Percentiles rank a stretch among this genome's conserved stretches.
Conservation (phyloP, 2,888 invertebrate genomes). For the Augochlorella aurata region DNA sequence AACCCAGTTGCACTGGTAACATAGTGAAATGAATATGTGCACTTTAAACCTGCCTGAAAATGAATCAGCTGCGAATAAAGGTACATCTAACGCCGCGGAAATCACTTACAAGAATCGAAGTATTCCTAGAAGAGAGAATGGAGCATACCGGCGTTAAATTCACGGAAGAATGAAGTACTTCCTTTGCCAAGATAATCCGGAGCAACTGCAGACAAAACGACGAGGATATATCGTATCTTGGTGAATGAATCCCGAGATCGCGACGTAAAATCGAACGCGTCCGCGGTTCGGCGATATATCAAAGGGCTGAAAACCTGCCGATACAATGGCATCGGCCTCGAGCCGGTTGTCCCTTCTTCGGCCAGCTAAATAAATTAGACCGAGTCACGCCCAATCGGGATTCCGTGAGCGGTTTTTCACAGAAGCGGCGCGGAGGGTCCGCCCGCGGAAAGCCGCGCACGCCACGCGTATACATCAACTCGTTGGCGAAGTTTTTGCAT, state of each 20-base stretch:
- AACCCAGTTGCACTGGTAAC: no score
- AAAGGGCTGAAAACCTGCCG: constrained; percentile 73
- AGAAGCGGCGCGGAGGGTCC: background rate
- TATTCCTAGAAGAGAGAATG: no score
- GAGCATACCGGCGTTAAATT: background rate
- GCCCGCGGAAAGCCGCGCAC: background rate
- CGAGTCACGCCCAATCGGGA: constrained; percentile 66
- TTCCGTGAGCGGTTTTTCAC: constrained; percentile 55
- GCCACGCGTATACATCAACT: background rate
- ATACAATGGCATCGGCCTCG: constrained; percentile 67
- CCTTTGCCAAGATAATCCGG: background rate
- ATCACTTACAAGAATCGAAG: no score
- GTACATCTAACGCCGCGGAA: no score
- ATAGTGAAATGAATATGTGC: no score
- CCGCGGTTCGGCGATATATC: constrained; percentile 68
- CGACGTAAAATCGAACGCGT: constrained; percentile 25
- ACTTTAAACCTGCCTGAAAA: no score
- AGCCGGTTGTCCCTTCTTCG: constrained; percentile 61
- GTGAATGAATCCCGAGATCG: constrained; percentile 64
- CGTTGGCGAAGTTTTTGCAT: background rate
- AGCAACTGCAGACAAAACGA: background rate
- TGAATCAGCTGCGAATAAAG: no score
- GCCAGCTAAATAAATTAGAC: constrained; percentile 74
- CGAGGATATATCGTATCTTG: constrained; percentile 2
- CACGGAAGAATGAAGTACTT: background rate